These are phyloP conservation scores for Heloderma charlesbogerti DNA, from an alignment of 2,113 vertebrate species.

Conservation along the genomic window DNA sequence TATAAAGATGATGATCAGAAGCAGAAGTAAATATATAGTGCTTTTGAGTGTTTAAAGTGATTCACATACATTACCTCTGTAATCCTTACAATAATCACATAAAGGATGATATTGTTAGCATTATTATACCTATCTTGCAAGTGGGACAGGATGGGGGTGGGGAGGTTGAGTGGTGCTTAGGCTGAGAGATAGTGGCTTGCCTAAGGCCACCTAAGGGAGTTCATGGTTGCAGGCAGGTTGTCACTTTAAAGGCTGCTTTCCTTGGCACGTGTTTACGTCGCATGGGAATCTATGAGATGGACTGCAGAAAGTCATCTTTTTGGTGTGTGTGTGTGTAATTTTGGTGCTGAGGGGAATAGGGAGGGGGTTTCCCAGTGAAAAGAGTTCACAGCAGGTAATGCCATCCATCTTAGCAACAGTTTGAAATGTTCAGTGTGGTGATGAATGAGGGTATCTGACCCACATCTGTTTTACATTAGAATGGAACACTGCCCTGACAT, in stretches of 20 bases:
- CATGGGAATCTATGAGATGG: background rate
- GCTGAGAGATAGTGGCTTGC: background rate
- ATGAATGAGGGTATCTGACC: conserved; percentile 88
- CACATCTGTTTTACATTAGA: conserved; percentile 93
- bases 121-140: background rate
- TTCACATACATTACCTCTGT: background rate
- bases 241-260: background rate
- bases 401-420: conserved; percentile 77
- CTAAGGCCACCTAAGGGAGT: background rate
- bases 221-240: background rate
- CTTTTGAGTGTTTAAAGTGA: background rate
- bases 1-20: background rate
- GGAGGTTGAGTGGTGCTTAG: background rate
- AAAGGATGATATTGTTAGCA: no score
- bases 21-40: background rate
- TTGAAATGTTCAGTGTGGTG: conserved; percentile 74
- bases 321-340: background rate
- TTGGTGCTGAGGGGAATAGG: background rate
- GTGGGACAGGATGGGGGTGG: background rate
- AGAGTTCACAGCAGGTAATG: conserved; percentile 81
- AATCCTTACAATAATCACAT: background rate
- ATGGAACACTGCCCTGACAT: conserved; percentile 89
- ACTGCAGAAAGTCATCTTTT: conserved; percentile 2
- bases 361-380: conserved; percentile 39
- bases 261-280: background rate